Evolutionary conservation across 2,113 vertebrate species (phyloP).

Genomic region (Hirundichthys speculiger): DNA sequence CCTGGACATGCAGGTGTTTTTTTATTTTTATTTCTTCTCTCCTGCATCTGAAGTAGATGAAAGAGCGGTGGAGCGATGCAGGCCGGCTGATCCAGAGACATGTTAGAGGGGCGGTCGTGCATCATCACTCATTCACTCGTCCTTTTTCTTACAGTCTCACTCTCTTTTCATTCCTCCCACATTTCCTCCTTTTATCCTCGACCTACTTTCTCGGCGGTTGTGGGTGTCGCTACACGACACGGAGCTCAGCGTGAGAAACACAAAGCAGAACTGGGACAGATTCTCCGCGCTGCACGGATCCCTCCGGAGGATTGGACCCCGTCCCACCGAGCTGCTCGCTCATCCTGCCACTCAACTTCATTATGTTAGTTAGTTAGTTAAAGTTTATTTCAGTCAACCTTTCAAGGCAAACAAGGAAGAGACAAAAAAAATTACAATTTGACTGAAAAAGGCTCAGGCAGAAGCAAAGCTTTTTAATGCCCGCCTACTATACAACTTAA

Average conservation of each 20-base stretch:
- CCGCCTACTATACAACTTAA: too few relatives aligned
- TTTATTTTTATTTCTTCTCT: too few relatives aligned
- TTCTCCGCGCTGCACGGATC: conserved; percentile 68
- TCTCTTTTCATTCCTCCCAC: conserved; percentile 64
- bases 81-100: conserved; percentile 37
- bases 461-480: too few relatives aligned
- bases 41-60: too few relatives aligned
- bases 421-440: too few relatives aligned
- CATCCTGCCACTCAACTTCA: conserved; percentile 34
- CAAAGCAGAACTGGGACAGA: conserved; percentile 74
- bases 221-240: conserved; percentile 58
- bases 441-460: too few relatives aligned
- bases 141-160: conserved; percentile 59
- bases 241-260: conserved; percentile 53
- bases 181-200: conserved; percentile 75
- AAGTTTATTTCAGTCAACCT: too few relatives aligned
- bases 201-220: conserved; percentile 73
- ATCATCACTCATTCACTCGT: conserved; percentile 62
- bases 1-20: too few relatives aligned
- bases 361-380: too few relatives aligned
- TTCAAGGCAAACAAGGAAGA: too few relatives aligned
- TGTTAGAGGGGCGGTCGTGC: too few relatives aligned
- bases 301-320: conserved; percentile 47
- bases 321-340: conserved; percentile 33
- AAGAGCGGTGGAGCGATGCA: too few relatives aligned